Evolutionary conservation across 2,113 vertebrate genomes (phyloP), one percentile per base, ranked within the genome.

Genomic region (Columba janthina): DNA sequence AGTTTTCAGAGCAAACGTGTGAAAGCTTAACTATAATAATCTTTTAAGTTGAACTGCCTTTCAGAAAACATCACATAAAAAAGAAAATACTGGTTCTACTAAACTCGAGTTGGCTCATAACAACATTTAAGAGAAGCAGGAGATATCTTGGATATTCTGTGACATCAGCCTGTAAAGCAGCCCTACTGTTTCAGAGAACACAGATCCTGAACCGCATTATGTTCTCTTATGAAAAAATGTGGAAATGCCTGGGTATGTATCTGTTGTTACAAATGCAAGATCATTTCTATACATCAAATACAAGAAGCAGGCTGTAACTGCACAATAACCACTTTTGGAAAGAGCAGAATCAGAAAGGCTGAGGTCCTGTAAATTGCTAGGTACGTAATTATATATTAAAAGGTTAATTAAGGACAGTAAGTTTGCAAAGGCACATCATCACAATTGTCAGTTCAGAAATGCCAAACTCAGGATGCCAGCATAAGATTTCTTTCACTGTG

Each of bases 261-360:
- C 57, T 46, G 13, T 29, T 53, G 18, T 8, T 16, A 20, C 56
- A 40, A 9, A 29, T 1, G 13, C 7, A 12, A 11, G 7, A 19
- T 42, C 12, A 18, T 24, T 70, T 65, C 85, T 48, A 32, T 6
- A 42, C 19, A 0, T 10, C 9, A 14, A 46, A 31, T 0, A 1
- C 2, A 6, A 14, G 48, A 64, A 3, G 22, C 3, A 4, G 20
- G 38, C 50, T 5, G 29, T 9, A 1, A 0, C 61, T 20, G 48
- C 77, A 6, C 10, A 11, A 36, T 60, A 88, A 40, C 15, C 20
- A 3, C 82, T 20, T 10, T 38, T 19, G 28, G 31, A 22, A 74
- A 57, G 65, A 11, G 15, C 28, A 12, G 42, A 32, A 54, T 1
- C 1, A 0, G n/a, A 29, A 54, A 46, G 57, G 56, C 51, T 29